A percentile compares a stretch with the other conserved stretches of the same genome.
Conservation (phyloP, 2,888 invertebrate genomes). For the Alloplasta piceator region DNA sequence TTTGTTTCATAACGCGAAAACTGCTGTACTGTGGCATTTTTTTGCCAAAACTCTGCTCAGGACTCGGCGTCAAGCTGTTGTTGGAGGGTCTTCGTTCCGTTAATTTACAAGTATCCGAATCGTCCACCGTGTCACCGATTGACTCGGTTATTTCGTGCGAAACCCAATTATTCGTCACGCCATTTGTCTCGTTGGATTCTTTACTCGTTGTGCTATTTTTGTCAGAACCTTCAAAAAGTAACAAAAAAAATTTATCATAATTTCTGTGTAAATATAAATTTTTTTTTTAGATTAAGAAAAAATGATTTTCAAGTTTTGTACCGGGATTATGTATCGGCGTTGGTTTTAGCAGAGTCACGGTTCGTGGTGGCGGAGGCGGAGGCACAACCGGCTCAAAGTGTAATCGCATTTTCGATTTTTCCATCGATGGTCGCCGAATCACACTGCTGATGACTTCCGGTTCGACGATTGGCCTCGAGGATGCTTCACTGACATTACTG, state of each 20-base stretch:
- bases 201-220: conserved; percentile 74
- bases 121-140: conserved; percentile 65
- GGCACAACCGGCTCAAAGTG: conserved; percentile 78
- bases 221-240: conserved; percentile 62
- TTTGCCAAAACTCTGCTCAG: conserved; percentile 78
- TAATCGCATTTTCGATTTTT: conserved; percentile 77
- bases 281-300: conserved; percentile 4
- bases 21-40: conserved; percentile 80
- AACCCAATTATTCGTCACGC: conserved; percentile 72
- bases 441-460: conserved; percentile 70
- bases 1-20: conserved; percentile 81
- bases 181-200: conserved; percentile 74
- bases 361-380: conserved; percentile 80
- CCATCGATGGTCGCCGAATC: conserved; percentile 78
- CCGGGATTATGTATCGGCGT: conserved; percentile 74
- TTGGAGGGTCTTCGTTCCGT: conserved; percentile 74
- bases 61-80: conserved; percentile 77
- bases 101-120: conserved; percentile 66
- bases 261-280: too few relatives aligned
- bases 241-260: too few relatives aligned
- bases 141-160: conserved; percentile 69
- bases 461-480: conserved; percentile 68
- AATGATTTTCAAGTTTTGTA: conserved; percentile 41
- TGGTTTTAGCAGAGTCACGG: conserved; percentile 78
- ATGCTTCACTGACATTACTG: conserved; percentile 77